phyloP scores from a whole-genome alignment of 2,113 vertebrate genomes.

The Dipodomys ordii region DNA sequence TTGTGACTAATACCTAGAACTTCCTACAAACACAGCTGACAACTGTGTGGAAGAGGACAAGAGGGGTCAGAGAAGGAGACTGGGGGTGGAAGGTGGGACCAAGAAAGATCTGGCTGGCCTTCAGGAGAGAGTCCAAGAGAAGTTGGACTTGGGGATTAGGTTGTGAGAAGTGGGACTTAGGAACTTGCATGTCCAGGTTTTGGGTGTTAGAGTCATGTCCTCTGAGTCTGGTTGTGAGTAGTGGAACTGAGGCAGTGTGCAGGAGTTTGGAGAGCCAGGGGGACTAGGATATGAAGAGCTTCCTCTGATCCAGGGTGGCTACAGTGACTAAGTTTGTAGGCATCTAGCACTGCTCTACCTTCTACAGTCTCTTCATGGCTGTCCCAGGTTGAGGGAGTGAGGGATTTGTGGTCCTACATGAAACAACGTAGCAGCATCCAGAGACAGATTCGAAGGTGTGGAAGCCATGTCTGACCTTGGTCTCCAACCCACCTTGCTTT shows the following conservation, averaged over 20 bases:
- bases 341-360: background rate
- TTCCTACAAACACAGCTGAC: background rate
- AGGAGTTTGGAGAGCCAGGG: background rate
- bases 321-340: background rate
- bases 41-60: background rate
- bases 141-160: background rate
- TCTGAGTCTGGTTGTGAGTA: background rate
- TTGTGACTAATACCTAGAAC: slow-evolving; percentile 35
- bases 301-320: background rate
- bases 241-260: background rate
- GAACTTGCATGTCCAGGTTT: background rate
- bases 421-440: background rate
- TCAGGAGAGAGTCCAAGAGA: background rate
- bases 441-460: background rate
- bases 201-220: background rate
- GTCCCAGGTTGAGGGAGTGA: background rate
- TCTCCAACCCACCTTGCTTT: background rate
- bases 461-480: background rate
- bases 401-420: background rate
- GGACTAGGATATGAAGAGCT: background rate
- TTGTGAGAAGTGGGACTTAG: background rate
- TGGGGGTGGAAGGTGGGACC: background rate
- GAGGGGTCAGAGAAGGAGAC: background rate
- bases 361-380: background rate
- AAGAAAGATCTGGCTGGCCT: background rate